Conservation (phyloP, 1,140 invertebrate species). For the Drosophila carrolli region DNA sequence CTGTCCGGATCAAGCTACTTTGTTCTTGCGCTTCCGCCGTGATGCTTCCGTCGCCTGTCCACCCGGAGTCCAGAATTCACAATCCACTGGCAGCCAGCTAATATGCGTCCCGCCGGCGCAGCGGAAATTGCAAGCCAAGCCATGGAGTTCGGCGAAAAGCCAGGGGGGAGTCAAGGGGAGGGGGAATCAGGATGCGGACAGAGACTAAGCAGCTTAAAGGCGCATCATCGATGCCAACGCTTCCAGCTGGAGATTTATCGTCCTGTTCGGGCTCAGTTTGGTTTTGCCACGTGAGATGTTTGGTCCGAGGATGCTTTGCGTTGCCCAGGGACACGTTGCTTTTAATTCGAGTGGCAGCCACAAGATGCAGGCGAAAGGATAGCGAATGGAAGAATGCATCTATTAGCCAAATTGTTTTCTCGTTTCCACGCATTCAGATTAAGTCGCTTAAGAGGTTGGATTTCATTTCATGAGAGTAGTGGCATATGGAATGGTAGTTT, state of each 20-base stretch:
- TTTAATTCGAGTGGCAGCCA: slow-evolving; percentile 44
- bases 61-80: slow-evolving; percentile 1
- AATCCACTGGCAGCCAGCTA: slow-evolving; percentile 48
- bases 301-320: not conserved
- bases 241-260: slow-evolving; percentile 67
- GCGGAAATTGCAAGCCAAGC: slow-evolving; percentile 74
- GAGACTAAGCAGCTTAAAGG: slow-evolving; percentile 74
- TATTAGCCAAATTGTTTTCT: slow-evolving; percentile 16
- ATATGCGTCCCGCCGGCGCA: slow-evolving; percentile 65
- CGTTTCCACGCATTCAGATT: slow-evolving; percentile 2
- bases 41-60: slow-evolving; percentile 42
- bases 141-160: not conserved
- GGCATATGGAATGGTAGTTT: not conserved
- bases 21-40: slow-evolving; percentile 48
- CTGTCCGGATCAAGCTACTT: slow-evolving; percentile 52
- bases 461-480: not conserved
- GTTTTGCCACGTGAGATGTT: slow-evolving; percentile 47
- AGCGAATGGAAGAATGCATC: not conserved
- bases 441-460: not conserved
- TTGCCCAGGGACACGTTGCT: slow-evolving; percentile 27
- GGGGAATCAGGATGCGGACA: slow-evolving; percentile 11
- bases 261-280: slow-evolving; percentile 41
- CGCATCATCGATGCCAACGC: slow-evolving; percentile 71
- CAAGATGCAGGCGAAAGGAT: slow-evolving; percentile 1
- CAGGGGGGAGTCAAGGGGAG: not conserved